These are phyloP conservation scores for Heliconius congener DNA, from an alignment of 1,140 invertebrate genomes.

Conservation along the genomic window DNA sequence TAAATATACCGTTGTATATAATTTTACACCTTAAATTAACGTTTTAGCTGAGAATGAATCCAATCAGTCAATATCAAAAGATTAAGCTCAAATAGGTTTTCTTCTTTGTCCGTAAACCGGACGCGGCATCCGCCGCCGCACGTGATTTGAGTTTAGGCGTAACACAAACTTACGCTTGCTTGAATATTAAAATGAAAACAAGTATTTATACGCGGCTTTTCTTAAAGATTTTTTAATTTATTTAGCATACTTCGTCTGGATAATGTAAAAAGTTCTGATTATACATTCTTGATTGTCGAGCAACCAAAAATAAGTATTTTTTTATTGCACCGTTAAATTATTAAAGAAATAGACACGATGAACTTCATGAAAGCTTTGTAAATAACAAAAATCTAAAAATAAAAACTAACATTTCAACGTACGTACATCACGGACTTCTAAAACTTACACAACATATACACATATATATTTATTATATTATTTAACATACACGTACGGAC, in stretches of 20 bases:
- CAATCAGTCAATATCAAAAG: constrained; percentile 31
- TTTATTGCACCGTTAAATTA: too few relatives aligned
- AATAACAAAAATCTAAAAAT: background rate
- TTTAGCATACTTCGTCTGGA: background rate
- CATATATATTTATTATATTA: background rate
- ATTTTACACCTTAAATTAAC: background rate
- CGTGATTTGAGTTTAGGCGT: constrained; percentile 56
- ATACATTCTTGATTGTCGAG: too few relatives aligned
- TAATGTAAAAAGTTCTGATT: too few relatives aligned
- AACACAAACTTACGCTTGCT: constrained; percentile 35
- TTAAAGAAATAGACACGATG: too few relatives aligned
- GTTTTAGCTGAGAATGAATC: background rate
- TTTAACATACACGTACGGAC: background rate
- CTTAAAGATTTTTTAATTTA: constrained; percentile 9
- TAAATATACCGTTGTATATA: background rate
- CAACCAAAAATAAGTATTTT: too few relatives aligned
- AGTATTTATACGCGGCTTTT: constrained; percentile 9
- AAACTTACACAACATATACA: background rate
- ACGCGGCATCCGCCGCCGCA: constrained; percentile 58
- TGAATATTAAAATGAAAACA: constrained; percentile 34
- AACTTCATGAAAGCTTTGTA: too few relatives aligned
- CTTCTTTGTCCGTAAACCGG: constrained; percentile 49
- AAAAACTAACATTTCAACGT: too few relatives aligned
- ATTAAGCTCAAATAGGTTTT: constrained; percentile 36
- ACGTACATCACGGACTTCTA: too few relatives aligned